Evolutionary conservation across 1,140 invertebrate genomes (phyloP).

Genomic region (Geopemphigus sp.): DNA sequence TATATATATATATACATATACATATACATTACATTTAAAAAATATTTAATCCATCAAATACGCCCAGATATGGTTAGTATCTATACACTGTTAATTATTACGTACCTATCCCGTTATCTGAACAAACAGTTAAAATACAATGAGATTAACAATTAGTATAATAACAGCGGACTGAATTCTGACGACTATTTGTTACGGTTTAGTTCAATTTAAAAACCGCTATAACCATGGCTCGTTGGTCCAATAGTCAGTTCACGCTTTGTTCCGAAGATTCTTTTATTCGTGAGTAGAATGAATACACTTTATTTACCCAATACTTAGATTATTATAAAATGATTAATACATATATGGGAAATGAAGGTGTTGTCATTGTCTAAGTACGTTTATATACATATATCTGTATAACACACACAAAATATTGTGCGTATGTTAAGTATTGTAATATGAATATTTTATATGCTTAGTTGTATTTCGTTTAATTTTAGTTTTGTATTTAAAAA

Average conservation of each 20-base stretch:
- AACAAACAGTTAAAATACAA: slow-evolving; percentile 31
- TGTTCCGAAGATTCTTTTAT: slow-evolving; percentile 43
- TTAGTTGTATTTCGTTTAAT: too few relatives aligned
- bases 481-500: too few relatives aligned
- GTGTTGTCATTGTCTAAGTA: too few relatives aligned
- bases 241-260: slow-evolving; percentile 41
- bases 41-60: slow-evolving; percentile 24
- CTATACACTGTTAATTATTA: neutral
- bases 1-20: neutral
- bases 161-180: neutral
- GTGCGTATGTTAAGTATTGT: too few relatives aligned
- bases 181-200: neutral
- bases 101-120: slow-evolving; percentile 12
- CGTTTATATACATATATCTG: too few relatives aligned
- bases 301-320: too few relatives aligned
- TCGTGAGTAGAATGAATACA: slow-evolving; percentile 23
- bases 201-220: slow-evolving; percentile 32
- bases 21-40: neutral
- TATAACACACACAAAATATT: too few relatives aligned
- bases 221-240: slow-evolving; percentile 26
- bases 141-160: slow-evolving; percentile 3
- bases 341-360: too few relatives aligned
- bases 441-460: too few relatives aligned
- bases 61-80: slow-evolving; percentile 19
- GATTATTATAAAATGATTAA: too few relatives aligned